These are phyloP conservation scores for Ptiloglossa arizonensis DNA, from an alignment of 1,140 invertebrate species.

Conservation along the genomic window DNA sequence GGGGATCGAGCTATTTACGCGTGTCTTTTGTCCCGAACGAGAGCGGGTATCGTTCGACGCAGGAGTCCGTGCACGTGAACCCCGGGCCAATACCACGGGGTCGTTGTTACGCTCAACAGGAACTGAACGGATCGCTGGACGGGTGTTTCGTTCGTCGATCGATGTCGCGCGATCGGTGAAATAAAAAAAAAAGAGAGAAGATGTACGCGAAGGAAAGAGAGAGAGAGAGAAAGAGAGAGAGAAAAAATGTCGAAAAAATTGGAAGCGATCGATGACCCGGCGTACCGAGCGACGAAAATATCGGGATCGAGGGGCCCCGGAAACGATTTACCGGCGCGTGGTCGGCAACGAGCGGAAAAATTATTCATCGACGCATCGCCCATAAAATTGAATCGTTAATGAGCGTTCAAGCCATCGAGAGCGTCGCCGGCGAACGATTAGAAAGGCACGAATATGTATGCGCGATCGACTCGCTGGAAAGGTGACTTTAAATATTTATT, in stretches of 20 bases:
- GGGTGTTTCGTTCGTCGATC: constrained; percentile 22
- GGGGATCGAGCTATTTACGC: constrained; percentile 32
- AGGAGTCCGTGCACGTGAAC: neutral
- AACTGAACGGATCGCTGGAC: constrained; percentile 27
- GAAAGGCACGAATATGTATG: neutral
- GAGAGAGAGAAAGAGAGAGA: too few species aligned
- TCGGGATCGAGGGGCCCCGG: neutral
- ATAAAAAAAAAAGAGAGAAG: constrained; percentile 13
- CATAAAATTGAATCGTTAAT: constrained; percentile 36
- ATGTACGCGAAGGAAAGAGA: neutral
- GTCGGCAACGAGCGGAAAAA: constrained; percentile 1
- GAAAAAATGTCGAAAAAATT: neutral
- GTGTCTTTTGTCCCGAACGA: constrained; percentile 30
- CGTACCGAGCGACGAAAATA: neutral
- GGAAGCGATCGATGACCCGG: neutral
- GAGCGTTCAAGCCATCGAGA: neutral
- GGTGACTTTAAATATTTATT: too few species aligned
- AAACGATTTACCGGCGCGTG: constrained; percentile 24
- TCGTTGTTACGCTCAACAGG: constrained; percentile 22
- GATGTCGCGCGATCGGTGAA: constrained; percentile 1
- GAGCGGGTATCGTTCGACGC: constrained; percentile 17
- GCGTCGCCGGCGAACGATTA: neutral
- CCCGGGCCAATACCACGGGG: neutral
- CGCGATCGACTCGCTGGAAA: too few species aligned
- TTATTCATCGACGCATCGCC: constrained; percentile 31